A percentile compares a stretch with the other conserved stretches of the same genome.
Evolutionary conservation across 2,797 vertebrate genomes (phyloP).

Genomic region (Parauchenoglanis ngamensis): DNA sequence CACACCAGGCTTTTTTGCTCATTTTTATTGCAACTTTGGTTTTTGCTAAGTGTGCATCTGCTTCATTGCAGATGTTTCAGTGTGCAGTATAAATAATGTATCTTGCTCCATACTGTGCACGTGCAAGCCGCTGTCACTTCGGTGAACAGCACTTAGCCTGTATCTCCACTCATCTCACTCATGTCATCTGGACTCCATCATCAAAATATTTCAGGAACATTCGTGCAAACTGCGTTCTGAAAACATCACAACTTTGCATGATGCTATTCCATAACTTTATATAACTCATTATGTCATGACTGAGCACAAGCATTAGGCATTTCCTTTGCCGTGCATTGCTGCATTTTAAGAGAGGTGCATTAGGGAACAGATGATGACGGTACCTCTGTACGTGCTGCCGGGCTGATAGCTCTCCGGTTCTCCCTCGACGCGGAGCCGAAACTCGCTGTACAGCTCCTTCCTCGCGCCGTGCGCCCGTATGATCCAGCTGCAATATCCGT

Average conservation of each 20-base stretch:
- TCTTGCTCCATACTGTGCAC: neutral
- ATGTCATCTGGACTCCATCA: neutral
- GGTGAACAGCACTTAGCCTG: neutral
- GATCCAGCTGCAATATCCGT: constrained; percentile 94
- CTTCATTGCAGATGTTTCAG: neutral
- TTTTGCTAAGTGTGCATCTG: neutral
- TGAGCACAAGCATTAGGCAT: neutral
- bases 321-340: neutral
- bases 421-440: constrained; percentile 93
- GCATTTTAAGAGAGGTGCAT: neutral
- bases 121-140: too few relatives aligned
- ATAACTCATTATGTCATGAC: neutral
- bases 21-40: neutral
- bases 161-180: neutral
- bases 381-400: constrained; percentile 94
- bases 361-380: constrained; percentile 47
- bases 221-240: neutral
- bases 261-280: neutral
- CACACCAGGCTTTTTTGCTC: neutral
- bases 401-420: constrained; percentile 95
- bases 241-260: neutral
- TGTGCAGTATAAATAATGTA: neutral
- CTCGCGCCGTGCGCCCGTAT: constrained; percentile 85
- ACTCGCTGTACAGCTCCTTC: constrained; percentile 90
- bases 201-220: neutral